Conservation (phyloP, 2,888 invertebrate genomes). For the Suillia variegata region DNA sequence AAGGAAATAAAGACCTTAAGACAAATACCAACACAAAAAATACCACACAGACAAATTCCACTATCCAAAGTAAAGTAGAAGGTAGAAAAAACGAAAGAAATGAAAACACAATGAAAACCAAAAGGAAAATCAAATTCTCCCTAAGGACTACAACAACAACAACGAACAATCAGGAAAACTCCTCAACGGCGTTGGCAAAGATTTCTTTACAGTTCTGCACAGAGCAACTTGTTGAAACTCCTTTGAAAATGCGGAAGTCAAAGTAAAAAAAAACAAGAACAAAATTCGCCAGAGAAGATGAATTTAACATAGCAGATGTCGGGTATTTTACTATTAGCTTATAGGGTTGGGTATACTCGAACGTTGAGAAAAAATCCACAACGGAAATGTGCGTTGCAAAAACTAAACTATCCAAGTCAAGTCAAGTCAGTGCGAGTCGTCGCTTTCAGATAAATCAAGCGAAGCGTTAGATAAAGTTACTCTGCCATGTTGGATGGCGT, state of each 20-base stretch:
- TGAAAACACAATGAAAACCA: slow-evolving; percentile 10
- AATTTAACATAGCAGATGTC: slow-evolving; percentile 5
- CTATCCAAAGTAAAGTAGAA: slow-evolving; percentile 10
- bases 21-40: slow-evolving; percentile 26
- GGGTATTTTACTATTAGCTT: slow-evolving; percentile 7
- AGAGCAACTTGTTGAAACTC: slow-evolving; percentile 47
- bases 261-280: slow-evolving; percentile 4
- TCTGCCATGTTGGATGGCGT: no score
- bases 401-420: background rate
- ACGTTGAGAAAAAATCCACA: slow-evolving; percentile 1
- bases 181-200: background rate
- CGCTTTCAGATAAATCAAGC: slow-evolving; percentile 14
- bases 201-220: background rate
- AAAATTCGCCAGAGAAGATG: background rate
- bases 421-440: background rate
- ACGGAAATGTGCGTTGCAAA: background rate
- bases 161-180: background rate
- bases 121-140: slow-evolving; percentile 11
- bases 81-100: no score
- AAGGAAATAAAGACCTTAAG: slow-evolving; percentile 22
- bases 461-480: slow-evolving; percentile 8
- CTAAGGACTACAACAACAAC: slow-evolving; percentile 3
- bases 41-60: background rate
- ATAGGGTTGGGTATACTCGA: background rate
- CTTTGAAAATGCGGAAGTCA: slow-evolving; percentile 43